Evolutionary conservation across 2,888 invertebrate genomes (phyloP), one percentile per base, ranked within the genome.

Genomic region (Lamellibrachia satsuma): DNA sequence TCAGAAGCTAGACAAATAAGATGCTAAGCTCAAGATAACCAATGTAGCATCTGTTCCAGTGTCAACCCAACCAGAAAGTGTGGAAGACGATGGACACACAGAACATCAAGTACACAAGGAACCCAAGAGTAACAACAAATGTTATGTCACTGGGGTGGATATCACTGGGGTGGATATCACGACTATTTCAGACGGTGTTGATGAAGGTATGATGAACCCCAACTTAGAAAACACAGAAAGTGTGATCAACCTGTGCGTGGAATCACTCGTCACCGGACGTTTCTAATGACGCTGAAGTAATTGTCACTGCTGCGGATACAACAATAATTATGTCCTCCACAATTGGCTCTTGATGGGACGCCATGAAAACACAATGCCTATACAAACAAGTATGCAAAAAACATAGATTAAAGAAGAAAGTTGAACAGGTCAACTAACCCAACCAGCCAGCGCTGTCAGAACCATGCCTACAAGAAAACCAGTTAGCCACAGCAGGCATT

Each of bases 301-400:
- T 91, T 39, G 7, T 92, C 27, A 27, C 15, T 60, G 92, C 57
- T 60, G 60, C n/a, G 27, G 92, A 11, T 52, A 51, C 91, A 27
- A 92, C 7, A 51, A 27, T 91, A 39, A 39, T 39, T 39, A n/a
- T 92, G 91, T 55, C 92, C 92, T 52, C 92, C 92, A 9, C 52
- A 52, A n/a, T 1, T 92, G 15, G 92, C 91, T 15, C 1, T 92
- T 52, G 57, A 91, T 27, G 92, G 55, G n/a, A 92, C 55, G 11
- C 92, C 92, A 15, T 15, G 52, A 27, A 92, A 92, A 52, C n/a
- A 39, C 15, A 90, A 11, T 55, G 55, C 55, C 55, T 55, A 9
- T 9, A 55, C 55, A 39, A 2, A 55, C 2, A 55, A 2, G 9
- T 9, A 9, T 3, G 9, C 8, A 55, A 55, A 3, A 39, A 39